Evolutionary conservation across 1,140 invertebrate species (phyloP).

Genomic region (Ceratina calcarata): DNA sequence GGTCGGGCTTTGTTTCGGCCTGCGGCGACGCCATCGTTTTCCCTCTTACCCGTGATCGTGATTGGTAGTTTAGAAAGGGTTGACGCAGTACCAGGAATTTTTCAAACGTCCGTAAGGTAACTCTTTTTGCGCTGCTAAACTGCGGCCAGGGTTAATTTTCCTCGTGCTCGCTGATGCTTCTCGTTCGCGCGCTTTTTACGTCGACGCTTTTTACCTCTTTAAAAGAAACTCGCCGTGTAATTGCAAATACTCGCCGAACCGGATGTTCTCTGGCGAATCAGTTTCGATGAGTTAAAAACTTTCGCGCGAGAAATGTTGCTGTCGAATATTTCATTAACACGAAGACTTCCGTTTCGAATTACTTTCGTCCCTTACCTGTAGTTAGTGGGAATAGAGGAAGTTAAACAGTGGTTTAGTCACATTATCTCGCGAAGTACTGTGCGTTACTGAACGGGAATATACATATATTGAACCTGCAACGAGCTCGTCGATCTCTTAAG

Average conservation of each 20-base stretch:
- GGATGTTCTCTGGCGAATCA: background rate
- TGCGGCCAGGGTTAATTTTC: background rate
- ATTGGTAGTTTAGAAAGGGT: conserved; percentile 32
- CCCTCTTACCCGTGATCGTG: conserved; percentile 7
- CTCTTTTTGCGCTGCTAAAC: conserved; percentile 10
- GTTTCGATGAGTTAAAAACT: no score
- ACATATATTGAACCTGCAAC: background rate
- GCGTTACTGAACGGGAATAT: background rate
- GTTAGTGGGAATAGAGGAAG: no score
- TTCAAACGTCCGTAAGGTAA: conserved; percentile 22
- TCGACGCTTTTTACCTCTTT: background rate
- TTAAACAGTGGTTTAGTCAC: no score
- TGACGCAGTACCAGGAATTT: background rate
- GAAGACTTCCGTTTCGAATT: no score
- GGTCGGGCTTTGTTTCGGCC: conserved; percentile 20
- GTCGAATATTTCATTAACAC: no score
- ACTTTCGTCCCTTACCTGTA: no score
- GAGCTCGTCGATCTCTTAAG: background rate
- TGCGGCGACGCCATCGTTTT: conserved; percentile 11
- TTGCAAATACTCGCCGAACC: background rate
- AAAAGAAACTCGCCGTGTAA: background rate
- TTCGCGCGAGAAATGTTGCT: no score
- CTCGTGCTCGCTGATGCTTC: background rate
- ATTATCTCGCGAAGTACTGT: no score
- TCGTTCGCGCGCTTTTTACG: background rate